Percentiles rank a stretch among this genome's conserved stretches.
phyloP scores from a whole-genome alignment of 2,888 invertebrate genomes.

The Anarsia innoxiella region DNA sequence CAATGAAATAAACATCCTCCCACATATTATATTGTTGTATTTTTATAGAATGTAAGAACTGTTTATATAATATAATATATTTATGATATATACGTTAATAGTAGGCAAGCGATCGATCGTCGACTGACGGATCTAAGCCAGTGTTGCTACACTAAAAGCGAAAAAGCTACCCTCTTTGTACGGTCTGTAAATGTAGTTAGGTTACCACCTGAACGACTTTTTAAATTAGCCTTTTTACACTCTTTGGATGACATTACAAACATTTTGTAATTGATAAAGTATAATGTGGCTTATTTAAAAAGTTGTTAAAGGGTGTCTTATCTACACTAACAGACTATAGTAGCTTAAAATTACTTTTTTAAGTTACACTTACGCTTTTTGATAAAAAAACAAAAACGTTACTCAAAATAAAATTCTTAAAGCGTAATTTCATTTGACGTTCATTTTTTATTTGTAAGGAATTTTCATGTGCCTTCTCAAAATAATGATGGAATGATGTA shows the following conservation, averaged over 20 bases:
- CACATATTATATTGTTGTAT: constrained; percentile 72
- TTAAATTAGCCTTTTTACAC: too few relatives aligned
- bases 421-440: too few relatives aligned
- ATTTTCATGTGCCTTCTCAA: constrained; percentile 74
- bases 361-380: not conserved
- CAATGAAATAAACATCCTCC: constrained; percentile 35
- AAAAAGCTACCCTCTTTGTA: not conserved
- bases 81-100: constrained; percentile 19
- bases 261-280: too few relatives aligned
- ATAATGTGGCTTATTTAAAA: too few relatives aligned
- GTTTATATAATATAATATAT: constrained; percentile 39
- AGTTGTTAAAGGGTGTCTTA: too few relatives aligned
- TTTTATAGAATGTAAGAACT: constrained; percentile 65
- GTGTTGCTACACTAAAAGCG: constrained; percentile 1
- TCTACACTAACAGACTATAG: too few relatives aligned
- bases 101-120: constrained; percentile 22
- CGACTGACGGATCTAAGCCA: constrained; percentile 7
- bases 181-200: too few relatives aligned
- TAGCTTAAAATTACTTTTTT: too few relatives aligned
- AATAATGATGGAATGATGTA: constrained; percentile 43
- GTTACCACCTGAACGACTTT: too few relatives aligned
- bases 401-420: too few relatives aligned
- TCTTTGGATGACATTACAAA: too few relatives aligned
- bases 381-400: too few relatives aligned
- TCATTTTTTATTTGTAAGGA: constrained; percentile 64